phyloP scores from a whole-genome alignment of 37 sponge, comb jelly and placozoan species.

The Beroe forskalii region DNA sequence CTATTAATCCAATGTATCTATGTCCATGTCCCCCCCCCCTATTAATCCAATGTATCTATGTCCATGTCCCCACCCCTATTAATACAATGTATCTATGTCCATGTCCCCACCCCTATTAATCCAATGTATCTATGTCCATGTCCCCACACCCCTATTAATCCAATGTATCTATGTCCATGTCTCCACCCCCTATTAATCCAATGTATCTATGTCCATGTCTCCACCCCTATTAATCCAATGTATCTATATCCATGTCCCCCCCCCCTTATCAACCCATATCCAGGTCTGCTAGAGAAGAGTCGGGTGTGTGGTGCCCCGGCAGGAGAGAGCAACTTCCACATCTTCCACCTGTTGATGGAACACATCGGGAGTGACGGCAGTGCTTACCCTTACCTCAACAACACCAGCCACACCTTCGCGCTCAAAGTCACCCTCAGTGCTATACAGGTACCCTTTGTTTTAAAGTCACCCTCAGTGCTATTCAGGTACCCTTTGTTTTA shows the following conservation, averaged over 20 bases:
- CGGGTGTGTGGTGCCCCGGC: neutral
- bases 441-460: slow-evolving; percentile 5
- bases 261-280: neutral
- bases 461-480: slow-evolving; percentile 28
- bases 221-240: too few species aligned
- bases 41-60: too few species aligned
- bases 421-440: slow-evolving; percentile 45
- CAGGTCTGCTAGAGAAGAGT: slow-evolving; percentile 53
- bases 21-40: too few species aligned
- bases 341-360: slow-evolving; percentile 51
- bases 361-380: slow-evolving; percentile 58
- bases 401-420: slow-evolving; percentile 60
- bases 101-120: too few species aligned
- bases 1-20: too few species aligned
- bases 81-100: too few species aligned
- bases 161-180: too few species aligned
- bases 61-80: too few species aligned
- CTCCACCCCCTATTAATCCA: too few species aligned
- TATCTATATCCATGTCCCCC: neutral
- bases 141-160: too few species aligned
- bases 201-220: too few species aligned
- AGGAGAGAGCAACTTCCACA: slow-evolving; percentile 63
- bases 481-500: slow-evolving; percentile 4
- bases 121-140: too few species aligned
- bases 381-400: slow-evolving; percentile 48